Base-by-base conservation (phyloP, 2,797 vertebrate genomes). In the Tenualosa thibaudeaui region DNA sequence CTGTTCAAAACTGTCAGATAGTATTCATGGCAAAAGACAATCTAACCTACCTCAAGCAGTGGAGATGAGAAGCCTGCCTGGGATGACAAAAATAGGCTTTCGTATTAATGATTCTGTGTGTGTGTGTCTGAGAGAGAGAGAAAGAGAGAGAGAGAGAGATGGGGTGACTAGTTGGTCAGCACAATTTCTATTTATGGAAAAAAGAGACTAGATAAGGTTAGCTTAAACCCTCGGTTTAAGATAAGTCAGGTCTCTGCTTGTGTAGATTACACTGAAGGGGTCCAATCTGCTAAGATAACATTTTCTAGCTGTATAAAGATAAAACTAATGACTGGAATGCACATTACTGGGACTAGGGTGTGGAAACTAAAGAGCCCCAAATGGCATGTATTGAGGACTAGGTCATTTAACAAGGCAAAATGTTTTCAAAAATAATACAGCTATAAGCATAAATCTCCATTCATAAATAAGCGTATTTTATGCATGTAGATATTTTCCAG, bases 1-100 rank as follows among this genome's bases (percentile, higher is more conserved):
- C 87, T 88, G 89, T 17, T 89, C 87, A 89, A 40, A 83, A 58
- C 78, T 56, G 56, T 40, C 81, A 56, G 43, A 60, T 56, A 46
- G 46, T 46, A 78, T 78, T 37, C 26, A 46, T 43, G 7, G 81
- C 62, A 58, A 82, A 31, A 87, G 50, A 86, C 83, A 6, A 54
- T 83, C 10, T 54, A 54, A 22, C 54, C 54, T 56, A 71, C 86
- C 84, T 89, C 88, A 54, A 84, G 84, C 75, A 84, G 81, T 68
- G 50, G 71, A 81, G 65, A 85, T 26, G 53, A 54, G 50, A 84
- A 37, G 54, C 54, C 19, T 56, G 19, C 19, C 19, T 19, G 54
- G 54, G 2, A 13, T 13, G 51, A 53, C 51, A 53, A 85, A 81
- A 83, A 89, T 71, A 82, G 75, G 82, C 84, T 83, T 84, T 75